Base-by-base conservation (phyloP, 2,797 vertebrate genomes). In the Limnodromus scolopaceus region DNA sequence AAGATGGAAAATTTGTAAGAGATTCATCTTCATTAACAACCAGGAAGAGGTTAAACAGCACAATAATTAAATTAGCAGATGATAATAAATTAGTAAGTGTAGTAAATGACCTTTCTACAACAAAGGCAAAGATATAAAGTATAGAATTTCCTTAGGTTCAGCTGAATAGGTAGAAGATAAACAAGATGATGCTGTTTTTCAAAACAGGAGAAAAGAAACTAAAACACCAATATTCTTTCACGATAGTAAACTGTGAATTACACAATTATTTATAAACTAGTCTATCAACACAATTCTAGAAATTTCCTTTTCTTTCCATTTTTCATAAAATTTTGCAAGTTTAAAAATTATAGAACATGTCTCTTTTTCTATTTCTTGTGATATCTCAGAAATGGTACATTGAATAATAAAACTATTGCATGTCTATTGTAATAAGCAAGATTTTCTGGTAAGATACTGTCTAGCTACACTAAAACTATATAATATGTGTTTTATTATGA, bases 21-120 rank as follows among this genome's bases (percentile, higher is more conserved):
- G 36, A 92, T 95, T 87, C 25, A 65, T 96, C 94, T 95, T 94
- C 84, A 91, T 97, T 93, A 97, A 63, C 34, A 79, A 80, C 57
- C 34, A 82, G 22, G 43, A 95, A 95, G 69, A 96, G 63, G 81
- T 92, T 95, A 95, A 95, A 89, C 30, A 77, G 30, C 39, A 70
- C n/a, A 88, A 74, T 87, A 96, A 95, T 96, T 95, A 94, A 94
- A 96, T 93, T 97, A 96, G 38, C 22, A 76, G 65, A 79, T 66
- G 16, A 86, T 93, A 95, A 95, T 94, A 93, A 93, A 95, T 91
- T 91, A 32, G 28, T 13, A 94, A 92, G 43, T 82, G 43, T 79
- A 83, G 30, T 49, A 69, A 95, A 71, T 86, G 41, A 83, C 55
- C 72, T 94, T 93, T 82, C 54, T 48, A 64, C 7, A 71, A 23